A percentile compares a stretch with the other conserved stretches of the same genome.
Conservation (phyloP, 2,888 invertebrate species). For the Nyleta sp. region DNA sequence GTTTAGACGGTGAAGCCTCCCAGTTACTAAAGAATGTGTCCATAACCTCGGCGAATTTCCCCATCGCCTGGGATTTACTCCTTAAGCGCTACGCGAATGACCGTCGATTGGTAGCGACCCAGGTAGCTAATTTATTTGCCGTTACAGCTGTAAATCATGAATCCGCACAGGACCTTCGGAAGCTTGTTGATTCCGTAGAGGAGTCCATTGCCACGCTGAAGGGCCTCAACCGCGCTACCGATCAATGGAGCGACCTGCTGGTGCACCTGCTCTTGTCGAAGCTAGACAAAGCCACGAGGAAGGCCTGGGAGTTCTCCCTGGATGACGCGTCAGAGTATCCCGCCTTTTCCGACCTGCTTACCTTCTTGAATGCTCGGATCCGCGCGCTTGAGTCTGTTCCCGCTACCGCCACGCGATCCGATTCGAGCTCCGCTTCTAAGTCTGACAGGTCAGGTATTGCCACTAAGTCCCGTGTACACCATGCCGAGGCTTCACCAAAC, state of each 20-base stretch:
- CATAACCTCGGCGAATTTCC: neutral
- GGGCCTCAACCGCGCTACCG: neutral
- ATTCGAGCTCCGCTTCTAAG: neutral
- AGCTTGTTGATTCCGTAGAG: neutral
- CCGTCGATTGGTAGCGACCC: neutral
- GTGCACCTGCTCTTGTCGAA: neutral
- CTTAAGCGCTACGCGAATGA: constrained; percentile 1
- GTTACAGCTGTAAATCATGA: neutral
- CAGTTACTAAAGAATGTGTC: neutral
- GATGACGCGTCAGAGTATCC: neutral
- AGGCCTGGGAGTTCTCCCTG: neutral
- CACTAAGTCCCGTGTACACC: neutral
- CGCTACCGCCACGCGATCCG: neutral
- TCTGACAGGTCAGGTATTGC: neutral
- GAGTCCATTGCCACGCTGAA: neutral
- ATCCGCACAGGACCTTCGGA: neutral
- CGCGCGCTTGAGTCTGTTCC: constrained; percentile 9
- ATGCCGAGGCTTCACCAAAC: constrained; percentile 1
- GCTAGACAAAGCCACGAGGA: constrained; percentile 11
- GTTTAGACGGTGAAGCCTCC: neutral
- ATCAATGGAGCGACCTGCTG: constrained; percentile 6
- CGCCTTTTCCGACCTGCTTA: neutral
- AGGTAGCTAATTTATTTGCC: neutral
- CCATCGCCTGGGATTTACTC: neutral
- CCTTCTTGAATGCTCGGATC: neutral